Base-by-base conservation (phyloP, 2,888 invertebrate genomes). In the Cenopis cana region DNA sequence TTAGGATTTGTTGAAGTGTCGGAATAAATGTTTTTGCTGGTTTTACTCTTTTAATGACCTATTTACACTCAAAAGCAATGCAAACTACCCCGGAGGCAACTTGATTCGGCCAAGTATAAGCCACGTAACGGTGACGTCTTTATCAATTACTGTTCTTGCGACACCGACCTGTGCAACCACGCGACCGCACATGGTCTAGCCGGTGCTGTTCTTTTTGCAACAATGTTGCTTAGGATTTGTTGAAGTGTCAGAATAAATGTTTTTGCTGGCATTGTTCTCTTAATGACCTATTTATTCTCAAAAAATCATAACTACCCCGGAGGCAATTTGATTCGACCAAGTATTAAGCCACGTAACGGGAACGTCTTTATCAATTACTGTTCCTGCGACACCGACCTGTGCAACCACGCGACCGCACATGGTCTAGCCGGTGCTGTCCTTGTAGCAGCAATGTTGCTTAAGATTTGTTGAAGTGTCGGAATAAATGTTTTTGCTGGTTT, bases 141-240 rank as follows among this genome's bases (percentile, higher is more conserved):
- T 77, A 95, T 96, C 65, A 91, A 94, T 2, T 97, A 97, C 86
- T 98, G 98, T 87, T 94, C 96, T 72, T 98, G 98, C 87, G 95
- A 96, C 80, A 94, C 94, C 8, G 96, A 96, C 82, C 93, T 96
- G 20, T 98, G 98, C 91, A 98, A 98, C 83, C 87, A 91, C 64
- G 95, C 94, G 17, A 75, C 77, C 36, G 41, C 76, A n/a, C 64
- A 72, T 65, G 78, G 46, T 50, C 9, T 60, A 18, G 14, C 14
- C 6, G 24, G n/a, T 52, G 14, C 20, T 29, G 12, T 65, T 9
- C 14, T 73, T 0, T 52, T 46, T 36, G 66, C 50, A 12, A 9
- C 36, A 6, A 12, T 69, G 54, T 71, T 61, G 24, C 24, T 24
- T 24, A 24, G 24, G 24, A 24, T 24, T 24, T 24, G 24, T 24